Evolutionary conservation across 92 coral and sea anemone species (phyloP), one percentile per base, ranked within the genome.

Genomic region (Virgularia gustaviana): DNA sequence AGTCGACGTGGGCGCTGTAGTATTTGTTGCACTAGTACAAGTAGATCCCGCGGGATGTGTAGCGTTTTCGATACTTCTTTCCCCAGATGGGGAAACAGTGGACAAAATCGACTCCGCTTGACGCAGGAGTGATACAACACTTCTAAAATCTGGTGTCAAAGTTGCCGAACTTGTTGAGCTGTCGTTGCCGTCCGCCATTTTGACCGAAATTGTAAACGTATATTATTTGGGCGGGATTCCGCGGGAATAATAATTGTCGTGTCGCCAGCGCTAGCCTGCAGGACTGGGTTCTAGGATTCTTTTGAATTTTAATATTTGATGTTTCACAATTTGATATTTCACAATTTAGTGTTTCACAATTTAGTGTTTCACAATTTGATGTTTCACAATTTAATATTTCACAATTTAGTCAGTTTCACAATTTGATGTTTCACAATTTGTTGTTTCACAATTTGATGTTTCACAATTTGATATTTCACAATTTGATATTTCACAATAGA

Each of bases 101-200:
- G 49, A 52, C 1, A 73, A 42, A 60, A 58, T 24, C 3, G 78
- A 56, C 36, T 73, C 78, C 20, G 78, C 78, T 52, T 73, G 70
- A 15, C 57, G 53, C 3, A 57, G 28, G 13, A 73, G 31, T 1
- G 78, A 73, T 10, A 73, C 70, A 0, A 72, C 68, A 4, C 66
- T 58, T 8, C 43, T 36, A 30, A 71, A 71, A 53, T 53, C 28
- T 29, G 30, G 16, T 72, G 57, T 41, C 19, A 15, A 11, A 25
- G 38, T 71, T 27, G 9, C 34, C 18, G 49, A 49, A 6, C 44
- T 36, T 57, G 60, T 7, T 24, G 53, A 38, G 19, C 33, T 7
- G 12, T 10, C 34, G 63, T 53, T 23, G 18, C 2, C 59, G 22
- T 18, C 19, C 42, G 42, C 43, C 65, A 59, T 59, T 39, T 34